These are phyloP conservation scores for Piscicola geometra DNA, from an alignment of 2,888 invertebrate species.

Conservation along the genomic window DNA sequence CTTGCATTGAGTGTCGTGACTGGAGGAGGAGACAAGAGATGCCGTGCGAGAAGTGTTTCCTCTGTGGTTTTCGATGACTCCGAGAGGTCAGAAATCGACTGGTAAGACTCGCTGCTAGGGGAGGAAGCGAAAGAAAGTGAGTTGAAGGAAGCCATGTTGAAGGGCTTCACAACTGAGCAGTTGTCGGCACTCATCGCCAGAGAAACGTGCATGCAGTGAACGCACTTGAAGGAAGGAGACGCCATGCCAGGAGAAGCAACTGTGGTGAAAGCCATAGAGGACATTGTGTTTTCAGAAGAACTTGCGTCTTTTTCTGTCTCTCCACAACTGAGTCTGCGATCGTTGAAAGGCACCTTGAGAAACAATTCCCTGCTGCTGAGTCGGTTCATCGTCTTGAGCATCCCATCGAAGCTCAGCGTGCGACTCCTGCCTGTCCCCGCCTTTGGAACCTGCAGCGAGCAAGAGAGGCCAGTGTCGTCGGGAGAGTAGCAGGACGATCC, in stretches of 20 bases:
- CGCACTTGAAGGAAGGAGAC: conserved; percentile 8
- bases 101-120: neutral
- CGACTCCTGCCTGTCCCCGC: neutral
- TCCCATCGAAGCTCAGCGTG: conserved; percentile 26
- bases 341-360: conserved; percentile 25
- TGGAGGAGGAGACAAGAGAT: too few relatives aligned
- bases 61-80: conserved; percentile 2
- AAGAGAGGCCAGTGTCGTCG: neutral
- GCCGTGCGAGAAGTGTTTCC: too few relatives aligned
- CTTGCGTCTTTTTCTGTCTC: neutral
- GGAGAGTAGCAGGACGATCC: neutral
- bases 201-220: conserved; percentile 24
- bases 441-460: neutral
- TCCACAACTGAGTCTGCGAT: conserved; percentile 16
- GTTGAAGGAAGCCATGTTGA: neutral
- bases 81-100: neutral
- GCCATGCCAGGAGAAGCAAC: neutral
- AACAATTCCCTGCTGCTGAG: conserved; percentile 1
- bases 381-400: conserved; percentile 23
- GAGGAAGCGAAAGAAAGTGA: neutral
- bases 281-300: neutral
- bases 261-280: neutral
- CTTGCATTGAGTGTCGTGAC: neutral
- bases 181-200: conserved; percentile 11
- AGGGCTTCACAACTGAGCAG: too few relatives aligned